Evolutionary conservation across 2,797 vertebrate species (phyloP), one percentile per base, ranked within the genome.

Genomic region (Pangasius mekongensis): DNA sequence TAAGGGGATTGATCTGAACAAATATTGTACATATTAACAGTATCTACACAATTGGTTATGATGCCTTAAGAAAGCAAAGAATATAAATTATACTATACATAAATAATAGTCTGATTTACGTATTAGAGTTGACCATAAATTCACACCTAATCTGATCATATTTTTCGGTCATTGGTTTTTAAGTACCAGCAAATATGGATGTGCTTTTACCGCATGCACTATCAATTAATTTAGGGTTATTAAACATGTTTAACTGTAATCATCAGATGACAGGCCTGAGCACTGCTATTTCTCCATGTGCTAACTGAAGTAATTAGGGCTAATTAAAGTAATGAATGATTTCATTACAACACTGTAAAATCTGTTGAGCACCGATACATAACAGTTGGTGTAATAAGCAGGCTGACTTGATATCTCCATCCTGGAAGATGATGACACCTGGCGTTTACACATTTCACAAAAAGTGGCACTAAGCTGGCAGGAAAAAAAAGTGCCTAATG

Each of bases 291-390:
- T 54, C 80, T 81, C 85, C 87, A 74, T 82, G 81, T 87, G 58
- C 84, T 88, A 84, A 90, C 78, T 82, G 36, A 43, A 73, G 33
- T 87, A 87, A 89, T 91, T 91, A 90, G 69, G 24, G 43, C 56
- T 87, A 87, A 92, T 89, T 88, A 90, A 83, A 52, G 73, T 87
- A 90, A 90, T 76, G 54, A 82, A 39, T 83, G 76, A 85, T 81
- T 76, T 84, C 76, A 91, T 88, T 88, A 88, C 27, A 71, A 76
- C 76, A 58, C 58, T 87, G 43, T 88, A 86, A 39, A 80, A 82
- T 69, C n/a, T 60, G 52, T 60, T 60, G 64, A 62, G 83, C 22
- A 39, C 13, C 9, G 83, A 56, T 78, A 78, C 85, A 86, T 83
- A 88, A 80, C 67, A 89, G 56, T 64, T 86, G 84, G 47, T 60